These are phyloP conservation scores for Protonibea diacanthus DNA, from an alignment of 2,797 vertebrate species.

Conservation along the genomic window DNA sequence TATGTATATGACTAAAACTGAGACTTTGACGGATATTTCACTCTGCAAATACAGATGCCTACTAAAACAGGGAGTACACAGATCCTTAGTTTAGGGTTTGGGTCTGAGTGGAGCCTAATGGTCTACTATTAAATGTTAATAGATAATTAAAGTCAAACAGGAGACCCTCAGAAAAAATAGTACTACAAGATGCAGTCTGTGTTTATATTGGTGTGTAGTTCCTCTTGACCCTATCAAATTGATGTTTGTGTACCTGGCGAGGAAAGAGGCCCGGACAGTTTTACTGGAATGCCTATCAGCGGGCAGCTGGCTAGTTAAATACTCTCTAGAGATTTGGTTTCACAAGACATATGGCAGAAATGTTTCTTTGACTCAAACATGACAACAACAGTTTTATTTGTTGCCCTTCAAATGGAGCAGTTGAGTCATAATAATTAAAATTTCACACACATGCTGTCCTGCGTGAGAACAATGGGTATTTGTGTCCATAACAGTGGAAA, in stretches of 20 bases:
- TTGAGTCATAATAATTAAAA: slow-evolving; percentile 43
- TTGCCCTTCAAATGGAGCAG: slow-evolving; percentile 35
- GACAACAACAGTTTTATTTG: slow-evolving; percentile 35
- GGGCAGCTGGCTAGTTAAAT: slow-evolving; percentile 68
- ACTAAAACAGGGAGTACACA: neutral
- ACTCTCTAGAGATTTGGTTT: slow-evolving; percentile 28
- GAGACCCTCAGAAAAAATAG: neutral
- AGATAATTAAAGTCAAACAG: neutral
- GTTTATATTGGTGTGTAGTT: neutral
- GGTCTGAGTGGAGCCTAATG: neutral
- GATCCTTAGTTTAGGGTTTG: neutral
- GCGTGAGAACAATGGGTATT: slow-evolving; percentile 16
- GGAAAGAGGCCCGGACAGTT: slow-evolving; percentile 48
- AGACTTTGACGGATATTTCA: neutral
- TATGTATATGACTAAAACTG: neutral
- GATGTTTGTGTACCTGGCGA: slow-evolving; percentile 55
- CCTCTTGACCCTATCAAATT: slow-evolving; percentile 23
- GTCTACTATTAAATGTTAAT: neutral
- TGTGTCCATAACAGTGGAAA: slow-evolving; percentile 8
- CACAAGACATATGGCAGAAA: slow-evolving; percentile 42
- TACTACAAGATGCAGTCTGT: neutral
- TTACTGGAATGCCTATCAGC: slow-evolving; percentile 65
- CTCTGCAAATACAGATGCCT: neutral
- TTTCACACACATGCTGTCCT: slow-evolving; percentile 26
- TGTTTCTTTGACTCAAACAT: slow-evolving; percentile 37